phyloP scores from a whole-genome alignment of 1,140 invertebrate species.

The Drosophila hydei region DNA sequence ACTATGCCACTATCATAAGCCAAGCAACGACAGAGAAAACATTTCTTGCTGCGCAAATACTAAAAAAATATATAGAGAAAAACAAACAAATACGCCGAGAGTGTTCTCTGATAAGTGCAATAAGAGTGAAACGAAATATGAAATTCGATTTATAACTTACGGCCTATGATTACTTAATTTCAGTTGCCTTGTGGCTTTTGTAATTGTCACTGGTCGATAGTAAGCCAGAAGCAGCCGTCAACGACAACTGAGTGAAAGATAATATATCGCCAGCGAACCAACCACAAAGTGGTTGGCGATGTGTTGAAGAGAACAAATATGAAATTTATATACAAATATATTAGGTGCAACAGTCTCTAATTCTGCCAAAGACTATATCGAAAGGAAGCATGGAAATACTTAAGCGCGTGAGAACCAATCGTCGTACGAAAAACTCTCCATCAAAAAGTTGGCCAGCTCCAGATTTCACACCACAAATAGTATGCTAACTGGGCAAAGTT shows the following conservation, averaged over 20 bases:
- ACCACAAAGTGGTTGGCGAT: slow-evolving; percentile 1
- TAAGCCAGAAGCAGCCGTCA: slow-evolving; percentile 6
- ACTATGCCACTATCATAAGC: slow-evolving; percentile 6
- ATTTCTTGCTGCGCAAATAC: slow-evolving; percentile 33
- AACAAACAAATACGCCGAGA: slow-evolving; percentile 8
- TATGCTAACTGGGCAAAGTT: slow-evolving; percentile 9
- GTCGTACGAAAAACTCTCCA: too few species aligned
- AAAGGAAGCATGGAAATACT: too few species aligned
- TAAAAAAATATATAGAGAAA: slow-evolving; percentile 3
- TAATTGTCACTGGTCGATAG: slow-evolving; percentile 5
- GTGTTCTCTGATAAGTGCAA: slow-evolving; percentile 4
- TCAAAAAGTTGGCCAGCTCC: not conserved
- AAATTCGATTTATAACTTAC: slow-evolving; percentile 14
- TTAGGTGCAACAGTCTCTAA: not conserved
- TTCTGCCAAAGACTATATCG: too few species aligned
- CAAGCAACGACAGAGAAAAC: slow-evolving; percentile 44
- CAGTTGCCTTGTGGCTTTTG: slow-evolving; percentile 15
- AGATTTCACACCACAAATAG: not conserved
- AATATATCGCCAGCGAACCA: not conserved
- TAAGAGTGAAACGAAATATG: not conserved
- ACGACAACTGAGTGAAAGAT: not conserved
- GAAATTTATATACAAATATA: not conserved
- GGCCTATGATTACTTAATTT: slow-evolving; percentile 17
- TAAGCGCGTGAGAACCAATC: too few species aligned
- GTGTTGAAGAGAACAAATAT: not conserved